Percentiles rank a stretch among this genome's conserved stretches.
phyloP scores from a whole-genome alignment of 2,113 vertebrate genomes.

The Piprites chloris region DNA sequence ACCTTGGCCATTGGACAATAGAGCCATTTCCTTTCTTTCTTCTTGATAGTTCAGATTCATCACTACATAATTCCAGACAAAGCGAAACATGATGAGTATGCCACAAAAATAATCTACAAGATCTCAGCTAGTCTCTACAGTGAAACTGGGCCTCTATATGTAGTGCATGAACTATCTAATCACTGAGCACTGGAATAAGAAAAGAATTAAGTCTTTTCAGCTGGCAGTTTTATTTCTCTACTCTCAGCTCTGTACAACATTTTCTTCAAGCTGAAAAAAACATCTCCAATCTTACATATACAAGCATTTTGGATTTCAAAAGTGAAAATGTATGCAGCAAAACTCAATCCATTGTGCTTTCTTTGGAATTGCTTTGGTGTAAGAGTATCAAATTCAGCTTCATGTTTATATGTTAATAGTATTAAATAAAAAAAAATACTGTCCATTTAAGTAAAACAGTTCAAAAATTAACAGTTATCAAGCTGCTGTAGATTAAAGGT shows the following conservation, averaged over 20 bases:
- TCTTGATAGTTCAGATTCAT: background rate
- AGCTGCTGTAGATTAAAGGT: background rate
- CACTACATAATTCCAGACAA: background rate
- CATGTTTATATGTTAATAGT: background rate
- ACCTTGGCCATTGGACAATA: background rate
- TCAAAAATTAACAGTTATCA: background rate
- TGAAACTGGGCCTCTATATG: background rate
- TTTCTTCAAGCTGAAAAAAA: background rate
- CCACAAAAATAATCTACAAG: background rate
- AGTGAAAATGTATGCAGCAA: background rate
- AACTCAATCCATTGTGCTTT: background rate
- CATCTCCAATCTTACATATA: background rate
- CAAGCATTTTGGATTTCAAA: background rate
- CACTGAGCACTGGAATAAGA: background rate
- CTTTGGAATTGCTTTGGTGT: background rate
- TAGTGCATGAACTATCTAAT: background rate
- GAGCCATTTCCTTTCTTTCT: background rate
- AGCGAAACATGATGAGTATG: background rate
- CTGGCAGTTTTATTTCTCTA: background rate
- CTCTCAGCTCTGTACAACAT: background rate
- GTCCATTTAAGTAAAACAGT: background rate
- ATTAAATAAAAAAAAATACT: background rate
- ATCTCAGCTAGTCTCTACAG: background rate
- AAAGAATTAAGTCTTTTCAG: background rate
- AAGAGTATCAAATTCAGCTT: background rate